A percentile compares a stretch with the other conserved stretches of the same genome.
phyloP scores from a whole-genome alignment of 2,888 invertebrate genomes.

The Salpingus planirostris region DNA sequence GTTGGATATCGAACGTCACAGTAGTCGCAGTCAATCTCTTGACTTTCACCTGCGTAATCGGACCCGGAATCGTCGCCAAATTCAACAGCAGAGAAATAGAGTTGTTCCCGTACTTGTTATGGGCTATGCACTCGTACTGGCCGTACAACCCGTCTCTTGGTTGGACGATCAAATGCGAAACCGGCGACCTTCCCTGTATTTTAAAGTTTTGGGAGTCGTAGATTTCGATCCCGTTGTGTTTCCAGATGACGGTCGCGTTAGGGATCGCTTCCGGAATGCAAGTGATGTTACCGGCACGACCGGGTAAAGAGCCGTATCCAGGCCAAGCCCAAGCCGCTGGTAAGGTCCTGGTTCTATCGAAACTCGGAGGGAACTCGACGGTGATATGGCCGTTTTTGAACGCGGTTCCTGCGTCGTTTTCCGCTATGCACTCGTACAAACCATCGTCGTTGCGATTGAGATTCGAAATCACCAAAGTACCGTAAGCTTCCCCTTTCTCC shows the following conservation, averaged over 20 bases:
- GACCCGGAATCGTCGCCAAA: conserved; percentile 63
- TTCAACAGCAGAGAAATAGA: conserved; percentile 61
- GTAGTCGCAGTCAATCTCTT: conserved; percentile 74
- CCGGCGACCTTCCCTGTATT: conserved; percentile 49
- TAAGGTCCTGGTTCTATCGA: conserved; percentile 58
- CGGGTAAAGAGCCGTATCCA: too few species aligned
- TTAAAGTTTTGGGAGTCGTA: conserved; percentile 21
- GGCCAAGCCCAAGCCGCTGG: conserved; percentile 81
- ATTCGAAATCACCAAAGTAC: conserved; percentile 58
- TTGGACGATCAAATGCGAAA: conserved; percentile 60
- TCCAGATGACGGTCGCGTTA: conserved; percentile 87
- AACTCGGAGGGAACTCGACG: conserved; percentile 75
- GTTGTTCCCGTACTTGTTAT: conserved; percentile 62
- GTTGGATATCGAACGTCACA: conserved; percentile 67
- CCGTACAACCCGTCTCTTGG: conserved; percentile 64
- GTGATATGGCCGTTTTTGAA: conserved; percentile 74
- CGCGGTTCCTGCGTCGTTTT: conserved; percentile 65
- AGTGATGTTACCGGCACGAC: conserved; percentile 70
- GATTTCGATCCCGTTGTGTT: conserved; percentile 40
- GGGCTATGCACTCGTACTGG: conserved; percentile 72
- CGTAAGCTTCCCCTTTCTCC: conserved; percentile 52
- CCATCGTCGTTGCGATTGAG: conserved; percentile 72
- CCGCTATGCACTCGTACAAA: conserved; percentile 77
- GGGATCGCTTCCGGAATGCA: conserved; percentile 82
- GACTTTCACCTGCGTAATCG: conserved; percentile 57